Evolutionary conservation across 2,888 invertebrate genomes (phyloP).

Genomic region (Netelia inedita): DNA sequence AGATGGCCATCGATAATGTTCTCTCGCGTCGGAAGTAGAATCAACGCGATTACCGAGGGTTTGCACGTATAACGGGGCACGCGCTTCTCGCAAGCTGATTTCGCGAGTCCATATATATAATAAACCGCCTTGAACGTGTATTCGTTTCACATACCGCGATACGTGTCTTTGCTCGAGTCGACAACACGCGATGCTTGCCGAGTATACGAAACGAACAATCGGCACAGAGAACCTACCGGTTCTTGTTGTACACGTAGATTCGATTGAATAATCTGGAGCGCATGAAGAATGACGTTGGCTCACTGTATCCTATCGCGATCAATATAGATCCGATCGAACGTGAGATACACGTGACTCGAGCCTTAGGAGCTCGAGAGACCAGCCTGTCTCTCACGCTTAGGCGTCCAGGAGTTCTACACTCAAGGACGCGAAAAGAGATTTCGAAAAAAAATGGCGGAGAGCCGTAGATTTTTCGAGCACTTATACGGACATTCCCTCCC

Average conservation of each 20-base stretch:
- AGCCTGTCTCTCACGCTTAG: constrained; percentile 67
- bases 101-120: constrained; percentile 28
- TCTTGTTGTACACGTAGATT: constrained; percentile 20
- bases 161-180: background rate
- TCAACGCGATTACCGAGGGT: constrained; percentile 52
- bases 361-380: constrained; percentile 8
- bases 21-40: constrained; percentile 19
- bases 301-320: constrained; percentile 48
- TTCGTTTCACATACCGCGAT: constrained; percentile 6
- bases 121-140: background rate
- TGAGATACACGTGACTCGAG: constrained; percentile 66
- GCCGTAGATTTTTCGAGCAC: constrained; percentile 58
- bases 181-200: background rate
- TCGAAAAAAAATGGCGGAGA: constrained; percentile 38
- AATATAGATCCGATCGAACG: constrained; percentile 67
- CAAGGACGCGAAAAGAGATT: constrained; percentile 63
- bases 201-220: constrained; percentile 41
- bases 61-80: constrained; percentile 57
- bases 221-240: constrained; percentile 48
- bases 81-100: constrained; percentile 53
- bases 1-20: constrained; percentile 33
- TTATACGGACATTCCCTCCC: constrained; percentile 59
- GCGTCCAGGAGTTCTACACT: constrained; percentile 27
- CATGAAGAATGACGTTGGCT: constrained; percentile 30
- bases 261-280: constrained; percentile 56